Evolutionary conservation across 2,888 invertebrate species (phyloP).

Genomic region (Thelaira solivaga): DNA sequence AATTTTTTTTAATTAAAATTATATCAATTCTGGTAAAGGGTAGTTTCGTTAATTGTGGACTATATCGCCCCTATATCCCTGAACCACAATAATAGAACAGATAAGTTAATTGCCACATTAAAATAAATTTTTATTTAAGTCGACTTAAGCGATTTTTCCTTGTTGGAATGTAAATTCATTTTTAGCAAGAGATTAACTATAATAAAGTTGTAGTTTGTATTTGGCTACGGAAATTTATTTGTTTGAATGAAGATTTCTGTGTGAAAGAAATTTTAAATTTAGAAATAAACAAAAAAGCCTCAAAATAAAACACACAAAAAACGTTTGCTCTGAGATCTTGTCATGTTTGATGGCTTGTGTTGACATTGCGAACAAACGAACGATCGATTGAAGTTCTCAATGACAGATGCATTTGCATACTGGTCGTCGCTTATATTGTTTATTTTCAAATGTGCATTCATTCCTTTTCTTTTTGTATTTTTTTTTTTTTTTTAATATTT

Average conservation of each 20-base stretch:
- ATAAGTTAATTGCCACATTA: too few species aligned
- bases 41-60: too few species aligned
- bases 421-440: conserved; percentile 36
- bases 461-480: background rate
- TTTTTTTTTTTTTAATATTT: background rate
- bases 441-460: background rate
- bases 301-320: conserved; percentile 12
- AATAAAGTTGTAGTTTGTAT: conserved; percentile 48
- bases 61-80: too few species aligned
- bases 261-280: conserved; percentile 37
- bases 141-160: too few species aligned
- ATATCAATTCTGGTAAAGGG: too few species aligned
- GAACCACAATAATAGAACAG: too few species aligned
- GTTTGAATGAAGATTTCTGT: conserved; percentile 18
- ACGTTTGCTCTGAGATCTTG: conserved; percentile 42
- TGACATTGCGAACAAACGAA: conserved; percentile 43
- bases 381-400: conserved; percentile 68
- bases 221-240: conserved; percentile 31
- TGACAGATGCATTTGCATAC: conserved; percentile 72
- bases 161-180: background rate
- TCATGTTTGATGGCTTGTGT: conserved; percentile 35
- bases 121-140: too few species aligned
- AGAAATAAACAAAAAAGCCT: conserved; percentile 47
- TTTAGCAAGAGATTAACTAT: background rate
- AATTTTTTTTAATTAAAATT: too few species aligned